Evolutionary conservation across 2,113 vertebrate species (phyloP).

Genomic region (Hypanus sabinus): DNA sequence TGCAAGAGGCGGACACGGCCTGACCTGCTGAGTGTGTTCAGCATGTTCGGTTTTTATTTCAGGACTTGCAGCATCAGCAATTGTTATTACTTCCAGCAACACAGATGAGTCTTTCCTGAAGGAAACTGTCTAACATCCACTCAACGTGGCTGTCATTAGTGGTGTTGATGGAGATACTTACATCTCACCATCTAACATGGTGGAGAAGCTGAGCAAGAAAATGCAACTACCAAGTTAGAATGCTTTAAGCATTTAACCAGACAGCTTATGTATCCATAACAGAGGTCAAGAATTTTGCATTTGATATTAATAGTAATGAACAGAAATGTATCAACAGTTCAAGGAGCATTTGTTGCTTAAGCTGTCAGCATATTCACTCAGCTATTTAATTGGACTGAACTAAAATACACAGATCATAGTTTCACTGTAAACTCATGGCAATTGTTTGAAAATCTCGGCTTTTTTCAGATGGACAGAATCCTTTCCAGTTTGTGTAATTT

Average conservation of each 20-base stretch:
- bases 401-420: neutral
- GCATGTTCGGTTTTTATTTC: too few species aligned
- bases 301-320: neutral
- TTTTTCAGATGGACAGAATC: conserved; percentile 1
- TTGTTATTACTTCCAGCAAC: neutral
- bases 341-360: neutral
- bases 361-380: neutral
- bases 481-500: neutral
- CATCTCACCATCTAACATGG: neutral
- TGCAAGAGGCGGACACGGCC: too few species aligned
- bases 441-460: neutral
- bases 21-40: too few species aligned
- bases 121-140: neutral
- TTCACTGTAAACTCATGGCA: neutral
- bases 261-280: neutral
- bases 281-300: neutral
- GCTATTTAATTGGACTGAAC: conserved; percentile 9
- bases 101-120: neutral
- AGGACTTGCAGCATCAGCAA: too few species aligned
- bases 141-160: neutral
- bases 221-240: neutral
- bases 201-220: neutral
- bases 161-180: neutral
- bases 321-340: neutral
- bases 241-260: neutral